Conservation (phyloP, 2,888 invertebrate genomes). For the Molanna angustata region DNA sequence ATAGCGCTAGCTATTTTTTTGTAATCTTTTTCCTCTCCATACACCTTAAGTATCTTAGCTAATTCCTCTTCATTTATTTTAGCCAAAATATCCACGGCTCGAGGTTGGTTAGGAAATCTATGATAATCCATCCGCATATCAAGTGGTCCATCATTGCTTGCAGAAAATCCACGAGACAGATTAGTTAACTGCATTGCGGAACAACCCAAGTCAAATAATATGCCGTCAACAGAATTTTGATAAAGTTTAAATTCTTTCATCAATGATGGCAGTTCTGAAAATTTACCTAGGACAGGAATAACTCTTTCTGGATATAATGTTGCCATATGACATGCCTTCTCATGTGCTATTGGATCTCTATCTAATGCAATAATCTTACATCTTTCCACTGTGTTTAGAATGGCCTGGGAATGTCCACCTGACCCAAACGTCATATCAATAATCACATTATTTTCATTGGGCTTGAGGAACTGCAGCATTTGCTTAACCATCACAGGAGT, state of each 20-base stretch:
- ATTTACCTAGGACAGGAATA: constrained; percentile 79
- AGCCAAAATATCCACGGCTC: constrained; percentile 85
- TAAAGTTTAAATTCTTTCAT: constrained; percentile 58
- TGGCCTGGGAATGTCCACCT: constrained; percentile 80
- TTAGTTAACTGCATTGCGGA: constrained; percentile 94
- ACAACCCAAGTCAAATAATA: constrained; percentile 90
- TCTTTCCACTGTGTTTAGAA: constrained; percentile 64
- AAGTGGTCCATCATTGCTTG: constrained; percentile 80
- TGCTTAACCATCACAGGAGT: constrained; percentile 74
- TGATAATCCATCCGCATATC: constrained; percentile 95
- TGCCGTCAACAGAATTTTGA: constrained; percentile 74
- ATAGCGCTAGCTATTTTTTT: constrained; percentile 84
- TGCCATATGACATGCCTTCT: constrained; percentile 64
- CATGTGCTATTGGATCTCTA: constrained; percentile 79
- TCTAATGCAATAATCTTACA: constrained; percentile 79
- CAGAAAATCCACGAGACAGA: constrained; percentile 79
- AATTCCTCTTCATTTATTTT: constrained; percentile 75
- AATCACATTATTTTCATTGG: constrained; percentile 60
- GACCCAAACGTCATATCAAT: constrained; percentile 97
- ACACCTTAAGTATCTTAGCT: constrained; percentile 79
- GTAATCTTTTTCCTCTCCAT: constrained; percentile 88
- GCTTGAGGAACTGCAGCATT: constrained; percentile 65
- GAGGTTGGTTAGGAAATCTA: constrained; percentile 66
- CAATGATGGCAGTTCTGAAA: constrained; percentile 78
- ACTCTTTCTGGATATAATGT: constrained; percentile 67